Evolutionary conservation across 2,888 invertebrate genomes (phyloP).

Genomic region (Scrobipalpa costella): DNA sequence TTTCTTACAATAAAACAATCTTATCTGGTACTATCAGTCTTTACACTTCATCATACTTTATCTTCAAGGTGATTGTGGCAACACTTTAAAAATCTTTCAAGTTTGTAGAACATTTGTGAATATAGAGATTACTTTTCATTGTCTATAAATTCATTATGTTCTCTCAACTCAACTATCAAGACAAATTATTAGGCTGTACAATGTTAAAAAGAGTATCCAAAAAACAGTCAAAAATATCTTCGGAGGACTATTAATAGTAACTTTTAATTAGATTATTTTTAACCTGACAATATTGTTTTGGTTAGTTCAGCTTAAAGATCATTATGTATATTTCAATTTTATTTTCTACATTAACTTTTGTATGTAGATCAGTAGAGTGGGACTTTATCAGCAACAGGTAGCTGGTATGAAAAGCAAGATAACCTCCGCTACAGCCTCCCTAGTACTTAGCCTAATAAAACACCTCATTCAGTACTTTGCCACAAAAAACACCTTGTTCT

Average conservation of each 20-base stretch:
- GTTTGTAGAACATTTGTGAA: not conserved
- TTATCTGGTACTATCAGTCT: slow-evolving; percentile 23
- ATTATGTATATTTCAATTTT: not conserved
- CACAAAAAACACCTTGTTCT: not conserved
- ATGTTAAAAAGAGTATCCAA: not conserved
- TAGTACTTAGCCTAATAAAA: slow-evolving; percentile 33
- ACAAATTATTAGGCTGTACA: not conserved
- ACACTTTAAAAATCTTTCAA: not conserved
- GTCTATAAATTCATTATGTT: not conserved
- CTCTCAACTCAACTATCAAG: not conserved
- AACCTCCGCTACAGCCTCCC: slow-evolving; percentile 13
- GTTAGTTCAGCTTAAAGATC: too few relatives aligned
- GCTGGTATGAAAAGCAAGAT: not conserved
- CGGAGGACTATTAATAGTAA: too few relatives aligned
- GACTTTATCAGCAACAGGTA: slow-evolving; percentile 35
- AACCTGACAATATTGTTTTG: too few relatives aligned
- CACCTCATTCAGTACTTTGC: not conserved
- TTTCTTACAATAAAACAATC: slow-evolving; percentile 27
- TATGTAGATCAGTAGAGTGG: not conserved
- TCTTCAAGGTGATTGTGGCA: slow-evolving; percentile 54
- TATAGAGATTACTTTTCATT: not conserved
- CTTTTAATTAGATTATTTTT: too few relatives aligned
- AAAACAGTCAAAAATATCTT: not conserved
- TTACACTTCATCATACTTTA: slow-evolving; percentile 62
- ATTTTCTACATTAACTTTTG: not conserved